A percentile compares a stretch with the other conserved stretches of the same genome.
These are phyloP conservation scores for Phaedon cochleariae DNA, from an alignment of 2,888 invertebrate genomes.

Conservation along the genomic window DNA sequence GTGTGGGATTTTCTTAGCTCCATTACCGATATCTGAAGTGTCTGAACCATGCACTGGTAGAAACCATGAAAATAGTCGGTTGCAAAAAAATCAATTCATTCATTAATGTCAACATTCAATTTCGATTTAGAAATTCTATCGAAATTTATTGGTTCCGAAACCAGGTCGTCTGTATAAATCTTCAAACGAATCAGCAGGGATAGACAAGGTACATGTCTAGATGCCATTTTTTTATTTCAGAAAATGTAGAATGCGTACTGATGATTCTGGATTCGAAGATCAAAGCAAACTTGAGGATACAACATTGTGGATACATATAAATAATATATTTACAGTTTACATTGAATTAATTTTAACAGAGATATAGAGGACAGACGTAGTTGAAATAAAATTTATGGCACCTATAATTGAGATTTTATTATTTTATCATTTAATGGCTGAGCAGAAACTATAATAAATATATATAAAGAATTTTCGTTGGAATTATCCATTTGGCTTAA, in stretches of 20 bases:
- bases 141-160: not conserved
- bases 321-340: conserved; percentile 21
- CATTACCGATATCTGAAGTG: conserved; percentile 18
- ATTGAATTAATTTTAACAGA: conserved; percentile 5
- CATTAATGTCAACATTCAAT: not conserved
- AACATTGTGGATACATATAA: conserved; percentile 14
- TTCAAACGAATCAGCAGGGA: not conserved
- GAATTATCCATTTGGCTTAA: too few species aligned
- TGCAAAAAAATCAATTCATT: not conserved
- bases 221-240: not conserved
- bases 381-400: conserved; percentile 27
- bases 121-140: not conserved
- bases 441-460: not conserved
- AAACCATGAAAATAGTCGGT: too few species aligned
- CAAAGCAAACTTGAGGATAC: conserved; percentile 9
- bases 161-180: not conserved
- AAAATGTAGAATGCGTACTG: not conserved
- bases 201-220: not conserved
- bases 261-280: not conserved
- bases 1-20: too few species aligned
- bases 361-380: conserved; percentile 15
- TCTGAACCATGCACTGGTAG: too few species aligned
- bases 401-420: conserved; percentile 10
- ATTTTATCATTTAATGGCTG: not conserved
- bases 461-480: not conserved